phyloP scores from a whole-genome alignment of 1,140 invertebrate species.

The Laupala kohalensis region DNA sequence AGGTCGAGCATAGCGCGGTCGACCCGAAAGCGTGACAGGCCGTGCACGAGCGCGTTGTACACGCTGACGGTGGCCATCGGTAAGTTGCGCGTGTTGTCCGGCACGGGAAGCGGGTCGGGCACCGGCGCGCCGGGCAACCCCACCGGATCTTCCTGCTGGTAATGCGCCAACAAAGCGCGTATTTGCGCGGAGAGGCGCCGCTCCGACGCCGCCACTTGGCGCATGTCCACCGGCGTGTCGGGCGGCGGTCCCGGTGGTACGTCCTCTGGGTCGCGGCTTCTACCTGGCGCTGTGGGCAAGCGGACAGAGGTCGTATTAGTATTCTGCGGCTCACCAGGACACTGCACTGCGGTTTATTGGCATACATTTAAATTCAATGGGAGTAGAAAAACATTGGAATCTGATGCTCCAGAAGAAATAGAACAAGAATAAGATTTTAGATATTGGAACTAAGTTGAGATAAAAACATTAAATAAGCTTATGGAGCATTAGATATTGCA shows the following conservation, averaged over 20 bases:
- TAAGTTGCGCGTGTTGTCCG: constrained; percentile 56
- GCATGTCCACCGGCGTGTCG: not conserved
- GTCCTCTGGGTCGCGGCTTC: not conserved
- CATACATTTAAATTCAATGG: too few species aligned
- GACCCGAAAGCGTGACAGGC: constrained; percentile 65
- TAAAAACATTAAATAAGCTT: too few species aligned
- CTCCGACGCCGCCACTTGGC: not conserved
- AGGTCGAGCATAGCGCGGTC: constrained; percentile 47
- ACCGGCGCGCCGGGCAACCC: constrained; percentile 62
- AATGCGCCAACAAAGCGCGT: constrained; percentile 59
- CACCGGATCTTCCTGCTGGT: constrained; percentile 62
- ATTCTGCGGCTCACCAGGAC: not conserved
- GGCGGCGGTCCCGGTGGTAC: not conserved
- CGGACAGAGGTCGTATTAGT: too few species aligned
- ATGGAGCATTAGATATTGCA: too few species aligned
- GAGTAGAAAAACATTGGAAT: too few species aligned
- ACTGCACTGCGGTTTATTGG: not conserved
- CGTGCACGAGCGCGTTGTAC: constrained; percentile 52
- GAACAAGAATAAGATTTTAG: too few species aligned
- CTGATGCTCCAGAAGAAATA: too few species aligned
- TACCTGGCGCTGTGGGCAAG: not conserved
- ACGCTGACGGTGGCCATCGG: constrained; percentile 56
- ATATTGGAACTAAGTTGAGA: too few species aligned
- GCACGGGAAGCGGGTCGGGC: constrained; percentile 62
- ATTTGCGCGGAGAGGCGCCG: constrained; percentile 47